phyloP scores from a whole-genome alignment of 2,113 vertebrate genomes.

The Ploceus nigricollis region DNA sequence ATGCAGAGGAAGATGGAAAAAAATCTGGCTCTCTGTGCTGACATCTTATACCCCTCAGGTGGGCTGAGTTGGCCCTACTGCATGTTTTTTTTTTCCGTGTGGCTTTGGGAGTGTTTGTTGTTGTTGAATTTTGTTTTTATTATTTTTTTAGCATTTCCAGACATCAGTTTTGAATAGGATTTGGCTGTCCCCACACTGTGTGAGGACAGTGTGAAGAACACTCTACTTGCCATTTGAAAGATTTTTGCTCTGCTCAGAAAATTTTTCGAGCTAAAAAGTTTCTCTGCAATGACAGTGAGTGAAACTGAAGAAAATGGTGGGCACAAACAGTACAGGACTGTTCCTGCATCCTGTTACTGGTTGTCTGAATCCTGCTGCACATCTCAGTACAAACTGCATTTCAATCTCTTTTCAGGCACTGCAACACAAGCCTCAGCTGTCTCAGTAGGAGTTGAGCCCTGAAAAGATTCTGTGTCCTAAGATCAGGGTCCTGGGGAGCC shows the following conservation, averaged over 20 bases:
- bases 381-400: background rate
- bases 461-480: background rate
- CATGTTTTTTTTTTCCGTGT: fast-evolving
- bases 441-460: background rate
- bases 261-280: background rate
- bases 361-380: background rate
- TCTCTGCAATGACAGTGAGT: background rate
- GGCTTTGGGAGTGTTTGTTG: background rate
- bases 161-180: background rate
- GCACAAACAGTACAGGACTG: background rate
- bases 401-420: background rate
- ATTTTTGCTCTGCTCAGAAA: background rate
- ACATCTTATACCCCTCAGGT: background rate
- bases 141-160: background rate
- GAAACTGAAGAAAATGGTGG: background rate
- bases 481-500: background rate
- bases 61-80: background rate
- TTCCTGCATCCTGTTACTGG: background rate
- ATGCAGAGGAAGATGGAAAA: background rate
- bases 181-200: background rate
- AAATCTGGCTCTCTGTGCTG: background rate
- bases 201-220: background rate
- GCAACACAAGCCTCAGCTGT: background rate
- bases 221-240: background rate
- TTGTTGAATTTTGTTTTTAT: no score